Conservation (phyloP, 2,888 invertebrate species). For the Parapristionchus giblindavisi region DNA sequence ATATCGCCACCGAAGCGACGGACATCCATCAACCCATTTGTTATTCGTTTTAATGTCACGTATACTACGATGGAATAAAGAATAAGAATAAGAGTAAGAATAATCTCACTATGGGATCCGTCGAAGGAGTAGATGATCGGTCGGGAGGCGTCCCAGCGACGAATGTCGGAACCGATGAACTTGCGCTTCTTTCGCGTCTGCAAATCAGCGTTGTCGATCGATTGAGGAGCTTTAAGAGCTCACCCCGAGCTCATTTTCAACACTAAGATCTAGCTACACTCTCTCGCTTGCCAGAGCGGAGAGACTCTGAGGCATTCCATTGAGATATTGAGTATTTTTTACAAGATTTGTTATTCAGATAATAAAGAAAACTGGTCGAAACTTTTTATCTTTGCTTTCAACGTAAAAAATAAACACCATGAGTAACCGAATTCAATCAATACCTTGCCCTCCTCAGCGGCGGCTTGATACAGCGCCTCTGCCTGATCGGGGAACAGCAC, state of each 20-base stretch:
- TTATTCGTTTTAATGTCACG: too few relatives aligned
- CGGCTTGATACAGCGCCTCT: constrained; percentile 56
- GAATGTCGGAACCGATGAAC: constrained; percentile 66
- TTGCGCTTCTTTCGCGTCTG: constrained; percentile 52
- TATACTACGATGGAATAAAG: too few relatives aligned
- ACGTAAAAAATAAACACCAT: too few relatives aligned
- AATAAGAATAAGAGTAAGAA: background rate
- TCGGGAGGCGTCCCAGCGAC: constrained; percentile 66
- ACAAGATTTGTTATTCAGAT: too few relatives aligned
- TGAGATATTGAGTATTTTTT: too few relatives aligned
- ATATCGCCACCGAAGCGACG: too few relatives aligned
- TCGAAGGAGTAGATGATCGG: constrained; percentile 69
- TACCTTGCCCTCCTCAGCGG: constrained; percentile 48
- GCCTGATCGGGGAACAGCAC: constrained; percentile 68
- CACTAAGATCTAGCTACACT: too few relatives aligned
- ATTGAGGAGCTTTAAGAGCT: background rate
- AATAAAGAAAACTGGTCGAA: too few relatives aligned
- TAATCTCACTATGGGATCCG: constrained; percentile 65
- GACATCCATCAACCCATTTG: too few relatives aligned
- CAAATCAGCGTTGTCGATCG: background rate
- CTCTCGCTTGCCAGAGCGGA: background rate
- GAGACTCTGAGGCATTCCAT: background rate
- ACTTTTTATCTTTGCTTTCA: too few relatives aligned
- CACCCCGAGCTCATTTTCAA: too few relatives aligned
- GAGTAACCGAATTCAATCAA: too few relatives aligned